These are phyloP conservation scores for Litoditis marina DNA, from an alignment of 2,888 invertebrate species.

Conservation along the genomic window DNA sequence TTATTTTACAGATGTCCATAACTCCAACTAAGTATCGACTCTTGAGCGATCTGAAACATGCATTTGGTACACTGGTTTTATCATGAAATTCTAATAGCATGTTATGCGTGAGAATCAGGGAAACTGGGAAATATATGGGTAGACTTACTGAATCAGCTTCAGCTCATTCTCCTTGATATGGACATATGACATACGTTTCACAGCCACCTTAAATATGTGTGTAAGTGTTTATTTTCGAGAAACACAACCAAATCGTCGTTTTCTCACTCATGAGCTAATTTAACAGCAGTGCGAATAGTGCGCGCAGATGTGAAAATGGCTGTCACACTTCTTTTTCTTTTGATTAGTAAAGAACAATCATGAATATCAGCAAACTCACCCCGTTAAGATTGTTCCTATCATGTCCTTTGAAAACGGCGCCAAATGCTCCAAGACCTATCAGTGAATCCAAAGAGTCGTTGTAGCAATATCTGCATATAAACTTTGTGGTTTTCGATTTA, in stretches of 20 bases:
- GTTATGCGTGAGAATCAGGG: no score
- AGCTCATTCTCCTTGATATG: slow-evolving; percentile 56
- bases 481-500: neutral
- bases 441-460: slow-evolving; percentile 43
- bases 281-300: no score
- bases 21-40: slow-evolving; percentile 49
- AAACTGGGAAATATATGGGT: no score
- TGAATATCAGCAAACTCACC: slow-evolving; percentile 19
- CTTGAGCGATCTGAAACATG: slow-evolving; percentile 38
- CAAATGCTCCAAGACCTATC: slow-evolving; percentile 57
- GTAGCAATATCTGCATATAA: slow-evolving; percentile 41
- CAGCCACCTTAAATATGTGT: slow-evolving; percentile 47
- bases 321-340: no score
- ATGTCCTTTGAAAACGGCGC: slow-evolving; percentile 51
- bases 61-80: no score
- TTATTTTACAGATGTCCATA: slow-evolving; percentile 53
- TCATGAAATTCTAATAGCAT: no score
- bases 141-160: slow-evolving; percentile 45
- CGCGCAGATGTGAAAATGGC: no score
- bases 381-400: slow-evolving; percentile 12
- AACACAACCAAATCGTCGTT: no score
- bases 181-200: slow-evolving; percentile 50
- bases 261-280: neutral
- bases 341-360: no score
- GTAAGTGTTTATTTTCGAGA: neutral